Evolutionary conservation across 2,888 invertebrate genomes (phyloP), one percentile per base, ranked within the genome.

Genomic region (Dasypolia templi): DNA sequence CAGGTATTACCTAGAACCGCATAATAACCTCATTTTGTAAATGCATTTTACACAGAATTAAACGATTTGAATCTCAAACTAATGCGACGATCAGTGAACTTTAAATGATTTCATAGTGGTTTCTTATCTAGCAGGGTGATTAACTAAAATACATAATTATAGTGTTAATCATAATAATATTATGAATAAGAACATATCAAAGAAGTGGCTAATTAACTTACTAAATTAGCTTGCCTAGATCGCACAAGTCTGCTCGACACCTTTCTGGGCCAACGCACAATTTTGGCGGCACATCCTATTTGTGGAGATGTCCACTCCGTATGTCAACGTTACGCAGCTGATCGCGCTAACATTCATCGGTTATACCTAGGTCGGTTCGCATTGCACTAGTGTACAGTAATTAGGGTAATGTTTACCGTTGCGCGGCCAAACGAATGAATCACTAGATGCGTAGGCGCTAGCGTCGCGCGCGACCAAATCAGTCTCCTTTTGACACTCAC

Each of bases 371-470:
- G 79, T 89, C 84, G 87, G 88, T 87, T 90, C 89, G 88, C 89
- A 91, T 89, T 89, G 89, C 86, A 85, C 84, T 87, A 79, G 85
- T 87, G 87, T 90, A 89, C 87, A 89, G 91, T 93, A 94, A 94
- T 95, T 92, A 94, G 93, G 90, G 90, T 93, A 93, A 93, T 95
- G 94, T 95, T 95, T 94, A 95, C 93, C 91, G 93, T 92, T 93
- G 89, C 88, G 91, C 92, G 83, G 94, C 94, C 93, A 94, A 94
- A 92, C 89, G 88, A 88, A 93, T 95, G 95, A 95, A 94, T 95
- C 95, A 95, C 93, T 91, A 89, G 92, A 77, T 84, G 92, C 92
- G 95, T 95, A 92, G 95, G 95, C 89, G 93, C 89, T 88, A 88
- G 86, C 90, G 5, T 3, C 49, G 87, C 86, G 89, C 87, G 88